A percentile compares a stretch with the other conserved stretches of the same genome.
phyloP scores from a whole-genome alignment of 2,113 vertebrate species.

The Scopus umbretta region DNA sequence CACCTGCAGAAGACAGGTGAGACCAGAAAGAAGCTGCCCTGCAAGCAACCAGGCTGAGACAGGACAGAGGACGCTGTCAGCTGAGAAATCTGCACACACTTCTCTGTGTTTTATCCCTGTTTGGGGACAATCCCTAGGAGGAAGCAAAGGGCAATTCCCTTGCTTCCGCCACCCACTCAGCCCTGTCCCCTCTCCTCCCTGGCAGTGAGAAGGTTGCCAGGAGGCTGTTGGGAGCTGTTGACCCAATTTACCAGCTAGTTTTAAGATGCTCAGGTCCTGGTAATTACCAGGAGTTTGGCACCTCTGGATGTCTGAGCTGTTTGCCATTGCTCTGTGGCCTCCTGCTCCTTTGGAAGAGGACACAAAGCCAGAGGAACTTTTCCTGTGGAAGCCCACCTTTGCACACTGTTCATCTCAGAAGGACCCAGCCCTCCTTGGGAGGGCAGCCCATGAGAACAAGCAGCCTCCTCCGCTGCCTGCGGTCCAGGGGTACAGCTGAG shows the following conservation, averaged over 20 bases:
- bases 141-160: not conserved
- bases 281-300: not conserved
- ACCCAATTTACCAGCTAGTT: not conserved
- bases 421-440: not conserved
- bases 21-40: not conserved
- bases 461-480: not conserved
- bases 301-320: not conserved
- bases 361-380: not conserved
- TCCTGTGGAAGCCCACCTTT: not conserved
- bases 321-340: not conserved
- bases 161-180: not conserved
- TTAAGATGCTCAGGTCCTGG: not conserved
- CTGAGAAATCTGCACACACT: not conserved
- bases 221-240: not conserved
- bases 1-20: not conserved
- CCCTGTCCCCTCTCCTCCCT: not conserved
- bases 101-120: not conserved
- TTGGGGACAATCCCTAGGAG: not conserved
- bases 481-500: accelerated
- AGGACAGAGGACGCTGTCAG: not conserved
- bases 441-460: too few species aligned
- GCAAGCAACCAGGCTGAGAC: not conserved
- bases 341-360: not conserved
- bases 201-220: not conserved
- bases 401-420: not conserved